Base-by-base conservation (phyloP, 2,113 vertebrate species). In the Lasiurus borealis region DNA sequence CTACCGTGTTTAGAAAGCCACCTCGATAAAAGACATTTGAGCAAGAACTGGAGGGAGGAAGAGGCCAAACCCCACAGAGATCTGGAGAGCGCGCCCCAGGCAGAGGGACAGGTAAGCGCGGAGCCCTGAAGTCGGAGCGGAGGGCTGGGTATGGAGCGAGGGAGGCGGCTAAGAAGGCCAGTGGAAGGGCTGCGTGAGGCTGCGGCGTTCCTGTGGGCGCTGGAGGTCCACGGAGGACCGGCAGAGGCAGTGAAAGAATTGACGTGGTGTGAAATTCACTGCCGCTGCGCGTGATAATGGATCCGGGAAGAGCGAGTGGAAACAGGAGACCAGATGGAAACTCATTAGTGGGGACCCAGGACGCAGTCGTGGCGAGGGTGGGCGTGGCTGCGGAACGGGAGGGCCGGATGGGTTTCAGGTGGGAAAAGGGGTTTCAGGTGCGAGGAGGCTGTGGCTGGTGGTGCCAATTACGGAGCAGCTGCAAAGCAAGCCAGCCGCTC, bases 121-220 rank as follows among this genome's bases (percentile, higher is more conserved):
- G 18, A 44, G 92, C 68, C 80, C 73, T 5, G 66, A 40, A 16
- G 68, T 4, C 34, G 44, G 27, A 0, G 21, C 1, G 7, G 21
- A 25, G 57, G 21, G 57, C 21, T 10, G 57, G 23, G 10, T 25
- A 3, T 59, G 57, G 21, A 25, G 54, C 19, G 40, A 46, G 23
- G 10, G 34, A 19, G 21, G 10, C 1, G 19, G 10, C 12, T 11
- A 21, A 25, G 40, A 12, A 3, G 5, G 12, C 52, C 11, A 4
- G 34, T 23, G 66, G 13, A 48, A 8, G 25, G 57, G 40, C 3
- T 2, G 2, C 0, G 36, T 29, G 34, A 29, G 21, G 48, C 66
- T 0, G 1, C 52, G 5, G 4, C 13, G 27, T 27, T 40, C 3
- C 5, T 29, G 57, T 1, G 36, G 48, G 19, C 25, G 0, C 40